phyloP scores from a whole-genome alignment of 2,113 vertebrate species.

The human (Homo sapiens) region GRCh38 chr3:113811501-113812000 shows the following conservation, averaged over 20 bases:
- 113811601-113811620: constrained; percentile 76
- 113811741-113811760: constrained; percentile 78
- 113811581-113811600: constrained; percentile 65
- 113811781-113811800: constrained; percentile 81
- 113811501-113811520: constrained; percentile 62
- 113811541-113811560: constrained; percentile 67
- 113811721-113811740: constrained; percentile 81
- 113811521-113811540: constrained; percentile 67
- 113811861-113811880: constrained; percentile 84
- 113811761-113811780: constrained; percentile 82
- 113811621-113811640: constrained; percentile 71
- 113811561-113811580: constrained; percentile 63
- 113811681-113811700: constrained; percentile 71
- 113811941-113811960: constrained; percentile 74
- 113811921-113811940: constrained; percentile 74
- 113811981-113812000: constrained; percentile 83
- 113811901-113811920: constrained; percentile 78
- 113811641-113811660: constrained; percentile 74
- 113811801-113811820: constrained; percentile 82
- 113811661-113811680: constrained; percentile 73
- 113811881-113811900: constrained; percentile 86
- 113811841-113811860: constrained; percentile 82
- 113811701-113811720: constrained; percentile 56
- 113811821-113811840: constrained; percentile 88
- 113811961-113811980: constrained; percentile 77